Base-by-base conservation (phyloP, 2,113 vertebrate genomes). In the Paedocypris sp. region DNA sequence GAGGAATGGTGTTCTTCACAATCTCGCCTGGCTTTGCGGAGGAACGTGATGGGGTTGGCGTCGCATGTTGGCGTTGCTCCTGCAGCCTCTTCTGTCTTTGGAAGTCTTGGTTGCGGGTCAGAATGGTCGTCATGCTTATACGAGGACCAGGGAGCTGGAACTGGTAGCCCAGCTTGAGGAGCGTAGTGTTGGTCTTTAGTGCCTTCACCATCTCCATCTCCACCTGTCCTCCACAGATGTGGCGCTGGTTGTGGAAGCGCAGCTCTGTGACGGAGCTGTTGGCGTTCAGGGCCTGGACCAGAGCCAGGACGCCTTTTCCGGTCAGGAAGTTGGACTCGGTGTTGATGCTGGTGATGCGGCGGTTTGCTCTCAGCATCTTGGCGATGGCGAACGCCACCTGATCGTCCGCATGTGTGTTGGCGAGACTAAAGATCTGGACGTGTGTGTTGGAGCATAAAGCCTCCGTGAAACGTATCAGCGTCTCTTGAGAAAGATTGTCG, bases 191-290 rank as follows among this genome's bases (percentile, higher is more conserved):
- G 38, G 95, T 93, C 71, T 83, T 88, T 62, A 98, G 73, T 23
- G 97, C 75, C 79, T 91, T 92, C 59, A 88, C 94, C 68, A 98
- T 92, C 79, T 97, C 94, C 94, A 97, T 97, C 81, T 98, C 94
- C 3, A 91, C 93, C 80, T 98, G 92, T 67, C 88, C 91, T 61
- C 94, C 94, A 80, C 93, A 91, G 68, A 98, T 95, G 76, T 98
- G 94, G 64, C 95, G 83, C 79, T 99, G 95, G 67, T 99, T 99
- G 79, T 99, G 95, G 75, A 99, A 99, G 4, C 95, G 87, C 13
- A 99, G 84, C 63, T 99, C 94, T 0, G 88, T 93, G 60, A 99
- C 84, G 25, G 89, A 85, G 4, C 75, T 76, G 81, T 95, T 96
- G 54, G 67, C 70, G 45, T 90, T 87, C 59, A 98, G 78, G 2